Percentiles rank a stretch among this genome's conserved stretches.
phyloP scores from a whole-genome alignment of 2,113 vertebrate species.

The Erinaceus europaeus region DNA sequence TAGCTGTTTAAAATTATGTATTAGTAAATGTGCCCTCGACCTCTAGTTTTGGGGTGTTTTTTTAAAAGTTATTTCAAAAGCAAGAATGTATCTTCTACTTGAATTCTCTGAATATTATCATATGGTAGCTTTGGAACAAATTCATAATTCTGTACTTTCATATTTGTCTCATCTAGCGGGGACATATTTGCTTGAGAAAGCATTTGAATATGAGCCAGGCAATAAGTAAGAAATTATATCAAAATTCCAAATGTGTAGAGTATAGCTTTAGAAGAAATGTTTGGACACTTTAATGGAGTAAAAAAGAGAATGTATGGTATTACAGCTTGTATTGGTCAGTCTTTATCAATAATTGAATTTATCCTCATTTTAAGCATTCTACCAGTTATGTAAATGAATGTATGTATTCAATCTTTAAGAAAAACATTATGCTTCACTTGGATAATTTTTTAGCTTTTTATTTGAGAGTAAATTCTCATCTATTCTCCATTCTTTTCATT shows the following conservation, averaged over 20 bases:
- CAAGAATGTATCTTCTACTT: neutral
- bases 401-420: no score
- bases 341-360: no score
- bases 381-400: no score
- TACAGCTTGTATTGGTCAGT: no score
- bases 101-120: neutral
- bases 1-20: neutral
- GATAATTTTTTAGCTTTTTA: no score
- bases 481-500: neutral
- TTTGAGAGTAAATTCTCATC: neutral
- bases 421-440: no score
- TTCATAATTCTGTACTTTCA: neutral
- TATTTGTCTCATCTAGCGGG: neutral
- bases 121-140: neutral
- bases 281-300: neutral
- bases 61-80: neutral
- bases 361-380: no score
- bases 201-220: neutral
- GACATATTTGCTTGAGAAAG: conserved; percentile 7
- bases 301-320: no score
- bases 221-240: conserved; percentile 29
- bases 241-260: neutral
- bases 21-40: neutral
- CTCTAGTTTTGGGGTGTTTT: neutral
- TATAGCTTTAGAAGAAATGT: no score